Base-by-base conservation (phyloP, 2,113 vertebrate genomes). In the Hyla sarda region DNA sequence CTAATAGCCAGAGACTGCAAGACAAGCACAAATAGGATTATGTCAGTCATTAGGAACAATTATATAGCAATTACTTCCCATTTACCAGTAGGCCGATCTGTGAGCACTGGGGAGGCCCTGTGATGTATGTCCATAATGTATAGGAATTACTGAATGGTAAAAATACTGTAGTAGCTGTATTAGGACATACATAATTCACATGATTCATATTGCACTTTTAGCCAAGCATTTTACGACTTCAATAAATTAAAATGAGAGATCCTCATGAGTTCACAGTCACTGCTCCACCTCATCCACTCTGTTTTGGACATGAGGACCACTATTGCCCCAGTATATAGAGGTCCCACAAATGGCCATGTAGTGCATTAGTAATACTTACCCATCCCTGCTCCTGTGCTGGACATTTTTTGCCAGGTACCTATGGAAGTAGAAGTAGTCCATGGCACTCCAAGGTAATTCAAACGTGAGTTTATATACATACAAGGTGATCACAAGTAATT, bases 11-110 rank as follows among this genome's bases (percentile, higher is more conserved):
- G 50, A 37, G 56, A 45, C 77, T 23, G 23, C 21, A 25, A n/a
- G 37, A 16, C n/a, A 60, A 60, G 23, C 34, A 60, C 50, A 58
- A 77, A 80, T 62, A 41, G 54, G 77, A 80, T 80, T 79, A 58
- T 25, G 32, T n/a, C 23, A 16, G 28, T 4, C 50, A 62, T 45
- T 45, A 62, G 60, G 13, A 45, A 14, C 52, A 60, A 60, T 79
- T 54, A 77, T 28, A 3, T 50, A 8, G 1, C 45, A 25, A 32
- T 78, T 60, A 58, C 30, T 14, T 79, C 19, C 76, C 16, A 58
- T 79, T 79, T 58, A 14, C 76, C 32, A 58, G 32, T 0, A 76
- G 30, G 34, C 71, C 13, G 19, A 58, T 58, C 30, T n/a, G 19
- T 37, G 5, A 37, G 23, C 21, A 60, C 54, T 80, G 34, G 77